phyloP scores from a whole-genome alignment of 2,797 vertebrate genomes.

The Benthosema pterotum region DNA sequence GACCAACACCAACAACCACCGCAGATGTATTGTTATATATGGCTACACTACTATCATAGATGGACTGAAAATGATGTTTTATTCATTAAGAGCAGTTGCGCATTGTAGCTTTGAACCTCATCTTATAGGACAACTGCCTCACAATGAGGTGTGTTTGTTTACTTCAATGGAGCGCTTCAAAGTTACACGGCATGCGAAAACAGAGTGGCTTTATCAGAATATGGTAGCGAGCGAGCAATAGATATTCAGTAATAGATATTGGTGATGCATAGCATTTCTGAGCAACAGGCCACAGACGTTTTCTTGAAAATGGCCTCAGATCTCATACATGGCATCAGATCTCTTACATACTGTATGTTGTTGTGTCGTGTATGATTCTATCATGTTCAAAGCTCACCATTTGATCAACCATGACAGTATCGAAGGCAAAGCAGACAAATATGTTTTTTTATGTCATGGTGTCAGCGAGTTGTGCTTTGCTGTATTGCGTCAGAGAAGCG shows the following conservation, averaged over 20 bases:
- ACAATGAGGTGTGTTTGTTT: conserved; percentile 36
- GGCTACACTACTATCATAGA: no score
- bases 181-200: conserved; percentile 29
- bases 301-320: conserved; percentile 38
- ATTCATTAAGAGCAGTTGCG: conserved; percentile 7
- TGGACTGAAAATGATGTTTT: no score
- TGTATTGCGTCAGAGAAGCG: background rate
- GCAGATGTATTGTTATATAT: no score
- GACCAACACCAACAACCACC: no score
- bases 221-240: conserved; percentile 60
- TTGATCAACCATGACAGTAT: conserved; percentile 34
- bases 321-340: conserved; percentile 63
- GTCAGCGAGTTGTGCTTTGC: background rate
- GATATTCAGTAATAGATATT: conserved; percentile 56
- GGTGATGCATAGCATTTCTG: conserved; percentile 56
- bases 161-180: conserved; percentile 16
- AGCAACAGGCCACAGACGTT: conserved; percentile 27
- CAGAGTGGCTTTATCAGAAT: conserved; percentile 27
- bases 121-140: conserved; percentile 36
- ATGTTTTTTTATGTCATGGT: conserved; percentile 1
- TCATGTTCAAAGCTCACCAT: conserved; percentile 32
- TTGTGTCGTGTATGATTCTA: conserved; percentile 46
- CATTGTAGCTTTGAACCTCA: conserved; percentile 42
- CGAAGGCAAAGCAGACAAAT: conserved; percentile 34
- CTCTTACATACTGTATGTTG: no score